Evolutionary conservation across 2,113 vertebrate species (phyloP), one percentile per base, ranked within the genome.

Genomic region (Sylvietta virens): DNA sequence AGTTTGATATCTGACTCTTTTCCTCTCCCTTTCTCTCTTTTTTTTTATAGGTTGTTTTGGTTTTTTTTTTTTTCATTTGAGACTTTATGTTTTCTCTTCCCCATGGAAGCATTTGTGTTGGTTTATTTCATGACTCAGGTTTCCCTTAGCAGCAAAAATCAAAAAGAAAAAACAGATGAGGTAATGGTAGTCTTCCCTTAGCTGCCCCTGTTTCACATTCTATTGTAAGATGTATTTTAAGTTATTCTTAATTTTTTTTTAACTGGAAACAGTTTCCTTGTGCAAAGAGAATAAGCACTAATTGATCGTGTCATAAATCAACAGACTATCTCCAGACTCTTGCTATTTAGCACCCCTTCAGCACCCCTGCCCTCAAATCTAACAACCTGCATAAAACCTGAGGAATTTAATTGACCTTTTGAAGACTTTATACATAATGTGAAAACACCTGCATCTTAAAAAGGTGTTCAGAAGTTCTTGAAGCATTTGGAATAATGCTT

Each of bases 401-500:
- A 28, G 31, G 48, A 92, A 85, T 89, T 84, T 87, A 84, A 87
- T 57, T 91, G 65, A 83, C 58, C 31, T 91, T 92, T 60, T 92
- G 83, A 89, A 54, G 77, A 65, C 76, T 89, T 95, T 89, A 40
- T 91, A 45, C 40, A 16, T 57, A 42, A 65, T 76, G 60, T 91
- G 42, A 89, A 89, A 97, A 81, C 95, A 96, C 61, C 84, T 95
- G 89, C 66, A 56, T 84, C 76, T 84, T 93, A 66, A 62, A 69
- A 92, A 92, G 15, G 35, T 71, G 26, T 62, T 82, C 88, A 83
- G 76, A 92, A 82, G 12, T 88, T 95, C 54, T 86, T 83, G 86
- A 90, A 92, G 51, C 44, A 62, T 94, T 90, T 93, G 44, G 47
- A 95, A 77, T 90, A 92, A 86, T 56, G 74, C 33, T 94, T 95